These are phyloP conservation scores for Helicolenus hilgendorfi DNA, from an alignment of 2,797 vertebrate genomes.

Conservation along the genomic window DNA sequence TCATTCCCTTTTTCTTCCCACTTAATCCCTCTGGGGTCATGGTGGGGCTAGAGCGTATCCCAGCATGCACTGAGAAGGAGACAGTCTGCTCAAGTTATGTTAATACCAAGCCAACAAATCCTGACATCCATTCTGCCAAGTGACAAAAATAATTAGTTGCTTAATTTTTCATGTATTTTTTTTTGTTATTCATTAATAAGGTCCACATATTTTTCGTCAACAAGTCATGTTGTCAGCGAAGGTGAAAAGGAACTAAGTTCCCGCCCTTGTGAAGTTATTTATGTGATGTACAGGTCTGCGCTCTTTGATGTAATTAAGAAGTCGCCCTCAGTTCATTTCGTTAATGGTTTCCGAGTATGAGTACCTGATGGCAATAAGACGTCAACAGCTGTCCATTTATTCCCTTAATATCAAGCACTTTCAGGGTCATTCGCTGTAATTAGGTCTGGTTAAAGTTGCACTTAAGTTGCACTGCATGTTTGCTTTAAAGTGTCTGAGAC, in stretches of 20 bases:
- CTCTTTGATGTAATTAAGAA: constrained; percentile 30
- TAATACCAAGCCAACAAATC: background rate
- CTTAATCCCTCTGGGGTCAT: constrained; percentile 53
- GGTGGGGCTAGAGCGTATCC: constrained; percentile 16
- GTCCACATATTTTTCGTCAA: background rate
- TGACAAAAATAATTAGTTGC: constrained; percentile 13
- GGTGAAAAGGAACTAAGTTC: background rate
- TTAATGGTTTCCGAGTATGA: constrained; percentile 17
- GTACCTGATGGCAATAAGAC: constrained; percentile 7
- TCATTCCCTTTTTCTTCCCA: constrained; percentile 29
- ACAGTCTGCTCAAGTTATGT: background rate
- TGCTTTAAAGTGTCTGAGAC: background rate
- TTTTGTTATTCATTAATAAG: background rate
- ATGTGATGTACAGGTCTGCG: background rate
- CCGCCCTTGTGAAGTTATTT: background rate
- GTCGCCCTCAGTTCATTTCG: constrained; percentile 14
- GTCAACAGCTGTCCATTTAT: constrained; percentile 35
- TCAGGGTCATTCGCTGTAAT: constrained; percentile 8
- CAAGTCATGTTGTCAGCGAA: background rate
- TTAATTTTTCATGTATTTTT: background rate
- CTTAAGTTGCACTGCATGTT: background rate
- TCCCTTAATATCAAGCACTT: constrained; percentile 1
- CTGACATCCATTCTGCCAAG: background rate
- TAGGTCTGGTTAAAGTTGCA: background rate
- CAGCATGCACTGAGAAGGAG: constrained; percentile 25